Percentiles rank a stretch among this genome's conserved stretches.
These are phyloP conservation scores for Sebastes aleutianus DNA, from an alignment of 2,797 vertebrate genomes.

Conservation along the genomic window DNA sequence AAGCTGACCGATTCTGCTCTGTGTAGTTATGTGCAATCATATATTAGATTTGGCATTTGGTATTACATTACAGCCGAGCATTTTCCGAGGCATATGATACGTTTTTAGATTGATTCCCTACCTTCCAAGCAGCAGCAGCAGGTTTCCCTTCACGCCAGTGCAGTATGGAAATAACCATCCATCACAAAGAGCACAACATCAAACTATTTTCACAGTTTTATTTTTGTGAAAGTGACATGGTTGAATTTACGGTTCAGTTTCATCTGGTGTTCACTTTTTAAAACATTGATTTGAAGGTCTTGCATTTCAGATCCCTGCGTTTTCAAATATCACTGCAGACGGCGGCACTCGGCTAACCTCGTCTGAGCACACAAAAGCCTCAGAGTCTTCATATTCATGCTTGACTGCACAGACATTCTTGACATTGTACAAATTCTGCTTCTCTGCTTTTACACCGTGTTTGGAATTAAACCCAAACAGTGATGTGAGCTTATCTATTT, in stretches of 20 bases:
- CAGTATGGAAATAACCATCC: slow-evolving; percentile 25
- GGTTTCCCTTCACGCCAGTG: not conserved
- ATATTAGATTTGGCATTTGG: slow-evolving; percentile 24
- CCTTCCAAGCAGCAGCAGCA: not conserved
- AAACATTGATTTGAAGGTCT: slow-evolving; percentile 13
- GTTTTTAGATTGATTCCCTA: slow-evolving; percentile 48
- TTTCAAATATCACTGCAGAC: slow-evolving; percentile 27
- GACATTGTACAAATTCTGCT: not conserved
- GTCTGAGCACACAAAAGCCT: slow-evolving; percentile 8
- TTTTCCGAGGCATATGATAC: slow-evolving; percentile 27
- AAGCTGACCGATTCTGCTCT: not conserved
- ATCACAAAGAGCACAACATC: not conserved
- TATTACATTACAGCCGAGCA: slow-evolving; percentile 18
- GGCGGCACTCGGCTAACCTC: not conserved
- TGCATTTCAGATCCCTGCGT: not conserved
- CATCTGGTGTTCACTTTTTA: not conserved
- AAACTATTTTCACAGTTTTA: not conserved
- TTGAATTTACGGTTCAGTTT: not conserved
- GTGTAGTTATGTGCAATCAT: not conserved
- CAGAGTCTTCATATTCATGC: slow-evolving; percentile 5
- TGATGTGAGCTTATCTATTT: not conserved
- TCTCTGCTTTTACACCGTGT: not conserved
- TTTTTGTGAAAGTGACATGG: not conserved
- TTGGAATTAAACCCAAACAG: not conserved
- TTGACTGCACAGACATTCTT: slow-evolving; percentile 6